Percentiles rank a stretch among this genome's conserved stretches.
phyloP scores from a whole-genome alignment of 2,797 vertebrate genomes.

The Halcyon smyrnensis region DNA sequence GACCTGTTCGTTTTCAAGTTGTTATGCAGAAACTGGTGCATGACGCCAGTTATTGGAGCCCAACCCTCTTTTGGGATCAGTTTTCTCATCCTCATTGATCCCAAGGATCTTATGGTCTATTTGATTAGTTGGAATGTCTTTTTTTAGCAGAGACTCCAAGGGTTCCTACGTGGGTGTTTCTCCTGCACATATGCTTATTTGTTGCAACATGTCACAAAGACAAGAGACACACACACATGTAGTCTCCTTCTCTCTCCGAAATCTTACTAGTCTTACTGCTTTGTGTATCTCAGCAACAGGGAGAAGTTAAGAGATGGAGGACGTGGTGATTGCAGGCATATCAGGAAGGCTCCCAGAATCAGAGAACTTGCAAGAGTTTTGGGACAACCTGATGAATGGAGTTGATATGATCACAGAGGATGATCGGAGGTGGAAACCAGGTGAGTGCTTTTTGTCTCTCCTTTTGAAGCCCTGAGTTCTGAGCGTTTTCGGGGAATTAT shows the following conservation, averaged over 20 bases:
- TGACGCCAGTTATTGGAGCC: neutral
- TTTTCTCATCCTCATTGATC: neutral
- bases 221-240: neutral
- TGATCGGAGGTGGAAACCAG: slow-evolving; percentile 93
- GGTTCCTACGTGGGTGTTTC: slow-evolving; percentile 42
- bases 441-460: slow-evolving; percentile 68
- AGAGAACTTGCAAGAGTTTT: slow-evolving; percentile 93
- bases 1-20: neutral
- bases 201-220: slow-evolving; percentile 26
- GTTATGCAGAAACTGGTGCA: neutral
- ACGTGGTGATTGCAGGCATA: slow-evolving; percentile 94
- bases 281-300: slow-evolving; percentile 62
- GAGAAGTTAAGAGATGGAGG: slow-evolving; percentile 85
- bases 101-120: rapidly evolving
- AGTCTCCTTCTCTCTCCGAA: neutral
- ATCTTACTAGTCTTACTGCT: neutral
- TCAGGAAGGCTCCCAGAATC: slow-evolving; percentile 93
- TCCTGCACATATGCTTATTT: neutral
- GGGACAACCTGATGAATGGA: slow-evolving; percentile 92
- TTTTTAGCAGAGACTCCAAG: neutral
- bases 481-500: neutral
- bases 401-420: slow-evolving; percentile 99
- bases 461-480: neutral
- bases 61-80: rapidly evolving
- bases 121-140: neutral